Percentiles rank a stretch among this genome's conserved stretches.
These are phyloP conservation scores for Dasyurus viverrinus DNA, from an alignment of 2,113 vertebrate genomes.

Conservation along the genomic window DNA sequence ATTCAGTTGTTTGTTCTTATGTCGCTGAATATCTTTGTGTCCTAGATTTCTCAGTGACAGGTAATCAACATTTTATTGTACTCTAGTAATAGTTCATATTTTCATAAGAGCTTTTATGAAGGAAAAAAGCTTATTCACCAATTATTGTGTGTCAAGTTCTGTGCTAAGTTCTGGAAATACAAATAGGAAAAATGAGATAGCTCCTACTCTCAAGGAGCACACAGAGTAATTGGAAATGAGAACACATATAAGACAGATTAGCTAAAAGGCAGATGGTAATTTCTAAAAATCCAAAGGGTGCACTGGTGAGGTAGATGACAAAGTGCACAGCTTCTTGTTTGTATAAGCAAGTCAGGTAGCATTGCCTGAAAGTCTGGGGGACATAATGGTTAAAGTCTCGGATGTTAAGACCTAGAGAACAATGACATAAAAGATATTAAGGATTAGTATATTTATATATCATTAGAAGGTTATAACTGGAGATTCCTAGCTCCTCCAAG, in stretches of 20 bases:
- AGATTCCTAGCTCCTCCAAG: too few species aligned
- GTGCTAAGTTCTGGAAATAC: not conserved
- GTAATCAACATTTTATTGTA: not conserved
- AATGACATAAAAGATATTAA: not conserved
- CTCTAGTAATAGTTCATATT: not conserved
- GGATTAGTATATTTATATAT: not conserved
- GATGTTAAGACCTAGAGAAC: not conserved
- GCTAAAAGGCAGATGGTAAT: not conserved
- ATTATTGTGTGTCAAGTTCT: not conserved
- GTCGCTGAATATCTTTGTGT: not conserved
- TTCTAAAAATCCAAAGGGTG: not conserved
- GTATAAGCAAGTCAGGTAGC: not conserved
- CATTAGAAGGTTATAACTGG: too few species aligned
- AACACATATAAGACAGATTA: not conserved
- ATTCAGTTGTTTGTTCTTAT: not conserved
- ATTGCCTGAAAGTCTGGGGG: not conserved
- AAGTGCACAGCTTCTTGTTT: not conserved
- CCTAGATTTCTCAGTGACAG: not conserved
- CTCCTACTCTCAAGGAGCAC: not conserved
- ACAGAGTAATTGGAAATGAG: not conserved
- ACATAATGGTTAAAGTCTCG: not conserved
- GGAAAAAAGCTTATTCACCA: not conserved
- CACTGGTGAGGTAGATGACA: not conserved
- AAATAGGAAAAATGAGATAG: not conserved
- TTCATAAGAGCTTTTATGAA: not conserved